Conservation (phyloP, 2,113 vertebrate species). For the Carassius gibelio region DNA sequence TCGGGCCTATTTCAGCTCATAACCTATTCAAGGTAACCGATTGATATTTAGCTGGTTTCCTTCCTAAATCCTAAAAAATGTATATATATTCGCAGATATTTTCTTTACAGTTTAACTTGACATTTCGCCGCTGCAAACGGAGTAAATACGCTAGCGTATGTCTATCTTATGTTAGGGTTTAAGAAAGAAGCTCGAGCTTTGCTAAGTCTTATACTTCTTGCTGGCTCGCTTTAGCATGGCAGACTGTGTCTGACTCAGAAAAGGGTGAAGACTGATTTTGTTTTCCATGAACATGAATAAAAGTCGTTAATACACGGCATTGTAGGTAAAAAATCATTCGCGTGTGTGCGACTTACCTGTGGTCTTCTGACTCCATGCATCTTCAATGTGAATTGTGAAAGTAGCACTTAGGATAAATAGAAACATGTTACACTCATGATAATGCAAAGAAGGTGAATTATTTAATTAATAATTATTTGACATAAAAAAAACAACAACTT, state of each 20-base stretch:
- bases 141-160: background rate
- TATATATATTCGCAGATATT: fast-evolving
- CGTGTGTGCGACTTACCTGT: background rate
- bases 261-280: background rate
- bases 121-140: background rate
- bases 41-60: background rate
- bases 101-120: background rate
- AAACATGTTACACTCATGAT: background rate
- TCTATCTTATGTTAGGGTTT: background rate
- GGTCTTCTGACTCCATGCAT: background rate
- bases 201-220: background rate
- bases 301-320: background rate
- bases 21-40: slow-evolving; percentile 6
- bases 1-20: slow-evolving; percentile 37
- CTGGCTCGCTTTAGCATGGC: background rate
- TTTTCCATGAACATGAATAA: background rate
- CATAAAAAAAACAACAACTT: too few relatives aligned
- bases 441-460: background rate
- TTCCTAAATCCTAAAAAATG: background rate
- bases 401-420: background rate
- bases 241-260: background rate
- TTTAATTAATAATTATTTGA: background rate
- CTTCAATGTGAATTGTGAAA: background rate
- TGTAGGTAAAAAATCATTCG: background rate
- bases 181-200: too few relatives aligned